A percentile compares a stretch with the other conserved stretches of the same genome.
Conservation (phyloP, 2,797 vertebrate species). For the Esox masquinongy region DNA sequence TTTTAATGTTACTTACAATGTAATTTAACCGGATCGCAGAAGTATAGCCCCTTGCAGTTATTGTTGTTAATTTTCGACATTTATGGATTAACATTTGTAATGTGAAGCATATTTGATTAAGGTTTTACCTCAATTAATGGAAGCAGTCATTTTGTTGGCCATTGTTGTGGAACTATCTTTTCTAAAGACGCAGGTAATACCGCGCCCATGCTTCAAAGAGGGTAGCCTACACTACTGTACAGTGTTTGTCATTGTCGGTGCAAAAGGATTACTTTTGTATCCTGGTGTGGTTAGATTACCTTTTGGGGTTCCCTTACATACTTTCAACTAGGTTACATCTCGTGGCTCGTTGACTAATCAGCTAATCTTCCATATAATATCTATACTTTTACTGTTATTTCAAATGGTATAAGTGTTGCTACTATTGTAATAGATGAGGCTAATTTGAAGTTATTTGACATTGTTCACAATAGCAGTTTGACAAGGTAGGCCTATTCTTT, state of each 20-base stretch:
- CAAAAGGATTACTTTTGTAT: background rate
- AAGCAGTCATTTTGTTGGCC: constrained; percentile 1
- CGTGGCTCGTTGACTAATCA: background rate
- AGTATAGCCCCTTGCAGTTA: constrained; percentile 18
- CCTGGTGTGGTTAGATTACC: background rate
- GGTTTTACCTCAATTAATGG: constrained; percentile 7
- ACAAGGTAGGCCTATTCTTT: no score
- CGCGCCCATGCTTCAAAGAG: background rate
- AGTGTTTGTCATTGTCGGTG: background rate
- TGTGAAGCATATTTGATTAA: background rate
- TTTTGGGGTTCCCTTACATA: background rate
- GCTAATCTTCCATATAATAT: background rate
- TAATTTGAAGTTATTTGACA: no score
- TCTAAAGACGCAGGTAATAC: background rate
- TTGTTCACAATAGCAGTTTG: no score
- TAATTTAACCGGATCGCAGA: no score
- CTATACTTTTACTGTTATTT: background rate
- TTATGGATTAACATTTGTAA: background rate
- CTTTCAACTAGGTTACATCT: background rate
- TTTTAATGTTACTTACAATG: no score
- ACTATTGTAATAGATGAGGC: background rate
- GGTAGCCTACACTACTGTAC: background rate
- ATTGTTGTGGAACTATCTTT: background rate
- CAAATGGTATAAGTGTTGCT: background rate
- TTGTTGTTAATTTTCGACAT: constrained; percentile 1